Conservation (phyloP, 2,888 invertebrate genomes). For the Lithodes maja region DNA sequence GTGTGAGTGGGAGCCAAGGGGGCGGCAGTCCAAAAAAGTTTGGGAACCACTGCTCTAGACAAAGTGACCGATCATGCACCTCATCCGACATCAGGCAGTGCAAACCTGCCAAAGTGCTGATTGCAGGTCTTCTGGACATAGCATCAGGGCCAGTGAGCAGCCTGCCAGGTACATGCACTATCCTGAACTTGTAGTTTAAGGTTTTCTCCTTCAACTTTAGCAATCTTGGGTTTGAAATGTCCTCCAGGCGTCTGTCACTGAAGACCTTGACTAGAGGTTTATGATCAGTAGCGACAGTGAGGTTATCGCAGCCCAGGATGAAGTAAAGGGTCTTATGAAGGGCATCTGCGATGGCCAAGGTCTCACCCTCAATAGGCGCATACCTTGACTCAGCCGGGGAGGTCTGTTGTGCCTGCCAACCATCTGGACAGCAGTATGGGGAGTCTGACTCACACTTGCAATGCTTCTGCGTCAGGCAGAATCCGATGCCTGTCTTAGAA, state of each 20-base stretch:
- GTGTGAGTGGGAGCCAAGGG: too few relatives aligned
- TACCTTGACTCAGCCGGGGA: conserved; percentile 30
- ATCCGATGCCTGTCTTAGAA: too few relatives aligned
- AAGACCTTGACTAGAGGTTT: conserved; percentile 42
- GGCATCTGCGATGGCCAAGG: conserved; percentile 29
- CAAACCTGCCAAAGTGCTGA: too few relatives aligned
- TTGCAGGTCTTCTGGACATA: too few relatives aligned
- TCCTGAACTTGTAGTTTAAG: conserved; percentile 29
- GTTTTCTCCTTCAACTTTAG: conserved; percentile 28
- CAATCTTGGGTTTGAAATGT: conserved; percentile 24
- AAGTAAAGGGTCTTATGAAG: conserved; percentile 35
- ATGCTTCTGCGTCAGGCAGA: conserved; percentile 46
- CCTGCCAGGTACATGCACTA: conserved; percentile 19
- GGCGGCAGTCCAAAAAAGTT: too few relatives aligned
- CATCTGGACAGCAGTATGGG: conserved; percentile 39
- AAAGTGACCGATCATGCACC: too few relatives aligned
- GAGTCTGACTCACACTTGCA: conserved; percentile 24
- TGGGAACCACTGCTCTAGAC: too few relatives aligned
- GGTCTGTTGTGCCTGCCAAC: conserved; percentile 24
- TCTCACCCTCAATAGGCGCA: conserved; percentile 38
- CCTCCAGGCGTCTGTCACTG: background rate
- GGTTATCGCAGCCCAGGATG: conserved; percentile 33
- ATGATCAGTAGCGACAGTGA: conserved; percentile 32
- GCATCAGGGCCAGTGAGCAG: conserved; percentile 20
- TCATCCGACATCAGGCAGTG: too few relatives aligned